Base-by-base conservation (phyloP, 2,888 invertebrate genomes). In the Scaeva pyrastri region DNA sequence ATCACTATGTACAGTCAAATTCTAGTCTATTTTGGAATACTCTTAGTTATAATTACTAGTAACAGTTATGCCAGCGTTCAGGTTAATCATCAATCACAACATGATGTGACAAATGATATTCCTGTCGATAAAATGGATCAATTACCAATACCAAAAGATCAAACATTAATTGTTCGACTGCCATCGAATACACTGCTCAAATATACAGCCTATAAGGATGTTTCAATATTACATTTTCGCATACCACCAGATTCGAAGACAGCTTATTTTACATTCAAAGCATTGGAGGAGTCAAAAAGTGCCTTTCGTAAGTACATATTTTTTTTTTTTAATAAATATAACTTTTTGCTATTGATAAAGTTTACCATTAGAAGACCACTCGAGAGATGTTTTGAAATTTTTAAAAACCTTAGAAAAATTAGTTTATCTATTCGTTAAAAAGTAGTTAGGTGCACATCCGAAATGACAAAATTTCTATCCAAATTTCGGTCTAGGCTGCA, bases 161-260 rank as follows among this genome's bases (percentile, higher is more conserved):
- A 91, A 87, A 91, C 90, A 58, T 89, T 92, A 8, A 88, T 91
- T 39, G 91, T 93, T 6, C 91, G 93, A 50, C 91, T 93, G 86
- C 93, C 93, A 82, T 91, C 93, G 71, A 94, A 93, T 87, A 90
- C 92, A 12, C 90, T 94, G 45, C 91, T 92, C 62, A 94, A 94
- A 88, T 94, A 93, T 87, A 92, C 93, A 62, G 93, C 94, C 19
- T 95, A 94, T 89, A 94, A 94, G 89, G 94, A 95, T 90, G 93
- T 94, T 39, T 93, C 94, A 39, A 93, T 95, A 80, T 91, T 94
- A 70, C 94, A 94, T 89, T 94, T 94, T 91, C 92, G 92, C 72
- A 92, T 95, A 48, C 94, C 94, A 23, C 91, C 93, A 52, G 93
- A 94, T 89, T 91, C 93, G 1, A 90, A 92, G 23, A 91, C 92